Evolutionary conservation across 2,888 invertebrate species (phyloP), one percentile per base, ranked within the genome.

Genomic region (Neoaliturus tenellus): DNA sequence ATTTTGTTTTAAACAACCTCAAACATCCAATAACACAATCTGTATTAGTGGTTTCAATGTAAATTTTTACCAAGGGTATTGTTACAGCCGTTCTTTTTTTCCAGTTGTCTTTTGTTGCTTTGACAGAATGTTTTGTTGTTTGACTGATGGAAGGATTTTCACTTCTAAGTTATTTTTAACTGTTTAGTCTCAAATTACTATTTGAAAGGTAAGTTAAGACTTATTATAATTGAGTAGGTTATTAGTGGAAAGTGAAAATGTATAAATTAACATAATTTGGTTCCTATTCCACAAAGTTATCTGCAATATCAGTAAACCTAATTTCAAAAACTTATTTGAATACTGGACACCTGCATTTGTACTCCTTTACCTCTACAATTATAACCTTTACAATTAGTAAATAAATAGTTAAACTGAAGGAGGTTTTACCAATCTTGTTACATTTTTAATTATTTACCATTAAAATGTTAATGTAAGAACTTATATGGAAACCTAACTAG

Each of bases 1-100:
- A 62, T 62, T 62, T 62, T 25, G 62, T 62, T 28, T 28, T 31
- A 28, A 28, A 20, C 5, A 62, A 62, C 62, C 25, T 62, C 25
- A 12, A 62, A 62, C 5, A 62, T 25, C 10, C 25, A 62, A 23
- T 62, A 25, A 23, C 62, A 23, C 14, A 8, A n/a, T n/a, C n/a
- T n/a, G n/a, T n/a, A n/a, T n/a, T n/a, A n/a, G 62, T 62, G 10
- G 62, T 62, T 62, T 62, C 31, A 62, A 62, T 62, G 62, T 62
- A 25, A 62, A 25, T 62, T 62, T 6, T 55, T 55, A 12, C n/a
- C n/a, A n/a, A n/a, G n/a, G n/a, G n/a, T 41, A 4, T 48, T 48
- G 3, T 12, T 12, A 62, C 62, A 62, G 62, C 6, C 25, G 62
- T 25, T 23, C 62, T 62, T 62, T 62, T 4, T 62, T 62, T 62